Evolutionary conservation across 2,888 invertebrate genomes (phyloP), one percentile per base, ranked within the genome.

Genomic region (Drosophila algonquin): DNA sequence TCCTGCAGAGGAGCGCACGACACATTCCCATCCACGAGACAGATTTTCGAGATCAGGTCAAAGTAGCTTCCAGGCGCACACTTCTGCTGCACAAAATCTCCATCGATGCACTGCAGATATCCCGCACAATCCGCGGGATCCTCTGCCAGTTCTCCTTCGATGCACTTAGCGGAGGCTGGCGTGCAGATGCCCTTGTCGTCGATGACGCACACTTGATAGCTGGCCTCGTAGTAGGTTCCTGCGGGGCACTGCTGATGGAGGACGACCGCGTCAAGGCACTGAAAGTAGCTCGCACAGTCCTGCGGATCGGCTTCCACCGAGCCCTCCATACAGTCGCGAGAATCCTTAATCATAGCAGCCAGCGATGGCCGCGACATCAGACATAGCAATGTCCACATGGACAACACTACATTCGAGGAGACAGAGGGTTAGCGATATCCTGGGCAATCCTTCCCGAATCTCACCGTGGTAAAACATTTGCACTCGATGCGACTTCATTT

Each of bases 31-130:
- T 79, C 82, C 7, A 71, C 45, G 4, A 55, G 10, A 10, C 79
- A 79, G 1, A 48, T 45, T 4, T 62, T 46, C 7, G 59, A 12
- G 0, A 7, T 16, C 0, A 21, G 3, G 55, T 79, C 57, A 7
- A 71, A 80, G 9, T 71, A 80, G 3, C 57, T 72, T 3, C 80
- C 79, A 9, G 18, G 14, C 1, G 54, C 52, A 27, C 79, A 79
- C n/a, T 55, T 59, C 2, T 52, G 9, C n/a, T n/a, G 24, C 0
- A 55, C 21, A 14, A 60, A 10, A 1, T 44, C 61, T n/a, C 61
- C 65, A 8, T 67, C 53, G 4, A 62, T 21, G 18, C 76, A 77
- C 35, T 77, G 59, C 1, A 56, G 45, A 27, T 78, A 77, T 5
- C 78, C 53, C 21, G 44, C 60, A 53, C 50, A 52, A 30, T 74